phyloP scores from a whole-genome alignment of 2,888 invertebrate genomes.

The Cheilosia grossa region DNA sequence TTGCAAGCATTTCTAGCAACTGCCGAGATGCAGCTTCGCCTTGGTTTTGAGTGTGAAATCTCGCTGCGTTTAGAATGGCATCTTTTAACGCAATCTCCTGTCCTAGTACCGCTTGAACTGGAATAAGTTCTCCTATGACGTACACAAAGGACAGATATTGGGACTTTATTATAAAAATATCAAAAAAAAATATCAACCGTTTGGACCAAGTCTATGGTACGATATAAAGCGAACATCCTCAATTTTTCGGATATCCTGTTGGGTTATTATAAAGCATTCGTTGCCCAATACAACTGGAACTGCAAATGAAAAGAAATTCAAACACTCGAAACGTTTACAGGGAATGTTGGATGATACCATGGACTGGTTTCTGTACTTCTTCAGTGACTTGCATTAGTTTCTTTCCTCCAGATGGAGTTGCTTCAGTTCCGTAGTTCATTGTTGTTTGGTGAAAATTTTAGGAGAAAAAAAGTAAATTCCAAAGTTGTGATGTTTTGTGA shows the following conservation, averaged over 20 bases:
- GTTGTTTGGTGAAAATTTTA: not conserved
- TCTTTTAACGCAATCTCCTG: slow-evolving; percentile 62
- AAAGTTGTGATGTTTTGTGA: slow-evolving; percentile 4
- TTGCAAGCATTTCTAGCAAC: slow-evolving; percentile 44
- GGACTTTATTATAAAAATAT: not conserved
- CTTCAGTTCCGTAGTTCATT: slow-evolving; percentile 30
- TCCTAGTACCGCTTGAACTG: slow-evolving; percentile 54
- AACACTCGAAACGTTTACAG: not conserved
- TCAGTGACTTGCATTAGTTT: slow-evolving; percentile 79
- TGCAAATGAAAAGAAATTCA: slow-evolving; percentile 53
- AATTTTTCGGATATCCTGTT: slow-evolving; percentile 80
- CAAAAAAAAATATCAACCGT: slow-evolving; percentile 56
- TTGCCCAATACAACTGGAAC: slow-evolving; percentile 79
- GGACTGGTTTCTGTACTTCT: slow-evolving; percentile 77
- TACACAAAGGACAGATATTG: not conserved
- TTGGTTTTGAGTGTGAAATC: slow-evolving; percentile 32
- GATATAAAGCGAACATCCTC: slow-evolving; percentile 78
- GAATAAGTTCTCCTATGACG: slow-evolving; percentile 72
- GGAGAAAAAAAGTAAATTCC: not conserved
- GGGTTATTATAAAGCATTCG: slow-evolving; percentile 78
- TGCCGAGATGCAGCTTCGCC: slow-evolving; percentile 25
- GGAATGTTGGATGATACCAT: slow-evolving; percentile 75
- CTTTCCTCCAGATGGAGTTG: slow-evolving; percentile 48
- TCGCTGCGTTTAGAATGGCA: slow-evolving; percentile 48
- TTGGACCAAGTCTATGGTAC: slow-evolving; percentile 76